phyloP scores from a whole-genome alignment of 2,113 vertebrate species.

The Elanoides forficatus region DNA sequence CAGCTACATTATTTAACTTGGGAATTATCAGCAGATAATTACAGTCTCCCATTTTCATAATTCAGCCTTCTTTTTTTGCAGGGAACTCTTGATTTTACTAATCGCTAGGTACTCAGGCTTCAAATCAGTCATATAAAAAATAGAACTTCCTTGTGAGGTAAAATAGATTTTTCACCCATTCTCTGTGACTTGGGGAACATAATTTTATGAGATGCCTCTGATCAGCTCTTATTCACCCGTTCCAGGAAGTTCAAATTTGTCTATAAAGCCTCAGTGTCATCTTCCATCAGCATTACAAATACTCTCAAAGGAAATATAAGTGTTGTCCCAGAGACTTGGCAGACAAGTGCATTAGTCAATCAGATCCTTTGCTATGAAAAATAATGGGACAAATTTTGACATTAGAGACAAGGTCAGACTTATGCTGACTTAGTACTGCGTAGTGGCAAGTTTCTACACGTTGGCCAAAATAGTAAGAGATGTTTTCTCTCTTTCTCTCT shows the following conservation, averaged over 20 bases:
- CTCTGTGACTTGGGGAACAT: background rate
- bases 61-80: background rate
- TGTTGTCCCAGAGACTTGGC: background rate
- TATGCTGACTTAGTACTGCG: background rate
- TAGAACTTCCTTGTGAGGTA: background rate
- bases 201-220: background rate
- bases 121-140: background rate
- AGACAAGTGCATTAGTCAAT: background rate
- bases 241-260: slow-evolving; percentile 37
- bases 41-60: background rate
- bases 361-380: background rate
- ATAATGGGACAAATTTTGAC: background rate
- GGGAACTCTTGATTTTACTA: background rate
- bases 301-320: background rate
- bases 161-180: background rate
- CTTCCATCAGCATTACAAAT: slow-evolving; percentile 20
- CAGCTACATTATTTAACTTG: background rate
- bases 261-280: background rate
- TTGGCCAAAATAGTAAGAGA: background rate
- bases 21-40: background rate
- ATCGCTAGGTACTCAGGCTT: background rate
- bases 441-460: background rate
- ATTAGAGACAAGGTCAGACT: background rate
- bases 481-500: background rate
- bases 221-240: background rate